Evolutionary conservation across 1,140 invertebrate genomes (phyloP), one percentile per base, ranked within the genome.

Genomic region (Heliconius congener): DNA sequence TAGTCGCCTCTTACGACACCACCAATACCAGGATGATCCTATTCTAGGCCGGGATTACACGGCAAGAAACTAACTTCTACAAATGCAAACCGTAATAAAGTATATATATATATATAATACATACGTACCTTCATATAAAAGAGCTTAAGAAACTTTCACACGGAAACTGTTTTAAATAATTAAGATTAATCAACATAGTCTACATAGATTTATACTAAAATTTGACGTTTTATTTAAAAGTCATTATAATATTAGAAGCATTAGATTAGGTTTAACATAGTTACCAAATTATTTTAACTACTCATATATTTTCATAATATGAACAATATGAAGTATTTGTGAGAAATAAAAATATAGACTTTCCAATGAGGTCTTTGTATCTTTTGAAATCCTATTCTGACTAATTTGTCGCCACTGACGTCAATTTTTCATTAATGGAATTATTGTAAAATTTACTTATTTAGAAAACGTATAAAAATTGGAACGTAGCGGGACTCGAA

Each of bases 111-210:
- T 18, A 55, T 19, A 55, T 16, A 8, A 37, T 37, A 37, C 8
- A 37, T 55, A 46, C 52, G 19, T 16, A 60, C 9, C 13, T 46
- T 46, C 42, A 42, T 11, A 42, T 42, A 42, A 11, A 42, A 23
- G 55, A 60, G 9, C 55, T 66, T 66, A 66, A 30, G 23, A 66
- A 66, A 66, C 60, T 66, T 66, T 66, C 60, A 27, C 60, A 30
- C 60, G 23, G 23, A 60, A 66, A 30, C 23, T 30, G 23, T 8
- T 73, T 73, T 27, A 73, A 73, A 50, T 50, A 50, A 73, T 73
- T 27, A 73, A 50, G 72, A 27, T 73, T 27, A 27, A 46, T 73
- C 46, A 46, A 73, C 42, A 46, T 73, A 42, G 13, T 46, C 42
- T 46, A 46, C 42, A 46, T 46, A 46, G 13, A 16, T 46, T 46